Evolutionary conservation across 2,113 vertebrate species (phyloP).

Genomic region (Gallinago undulata): DNA sequence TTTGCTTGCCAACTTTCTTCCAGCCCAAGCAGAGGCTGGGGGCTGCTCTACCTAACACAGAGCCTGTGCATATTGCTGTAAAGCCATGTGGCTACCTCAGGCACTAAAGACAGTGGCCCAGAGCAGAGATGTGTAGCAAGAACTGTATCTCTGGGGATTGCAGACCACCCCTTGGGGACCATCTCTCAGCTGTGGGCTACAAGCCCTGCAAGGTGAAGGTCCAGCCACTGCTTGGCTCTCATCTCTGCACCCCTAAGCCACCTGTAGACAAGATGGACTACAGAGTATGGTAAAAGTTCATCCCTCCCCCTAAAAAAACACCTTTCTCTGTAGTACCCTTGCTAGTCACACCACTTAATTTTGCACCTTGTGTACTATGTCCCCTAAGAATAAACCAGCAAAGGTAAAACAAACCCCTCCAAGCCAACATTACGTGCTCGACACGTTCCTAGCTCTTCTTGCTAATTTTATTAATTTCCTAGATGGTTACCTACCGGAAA

Average conservation of each 20-base stretch:
- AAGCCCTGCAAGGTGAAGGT: neutral
- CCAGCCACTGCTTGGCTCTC: neutral
- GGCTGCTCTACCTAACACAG: neutral
- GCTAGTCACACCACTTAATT: neutral
- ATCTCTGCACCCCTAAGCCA: neutral
- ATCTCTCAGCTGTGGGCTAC: neutral
- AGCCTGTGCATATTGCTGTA: accelerated
- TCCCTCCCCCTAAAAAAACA: accelerated
- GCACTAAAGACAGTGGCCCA: accelerated
- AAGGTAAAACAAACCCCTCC: neutral
- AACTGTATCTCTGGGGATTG: neutral
- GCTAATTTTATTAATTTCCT: neutral
- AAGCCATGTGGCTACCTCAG: neutral
- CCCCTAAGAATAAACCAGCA: neutral
- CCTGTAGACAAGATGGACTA: neutral
- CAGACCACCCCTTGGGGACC: neutral
- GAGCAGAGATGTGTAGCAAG: neutral
- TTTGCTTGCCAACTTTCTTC: neutral
- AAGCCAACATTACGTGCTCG: neutral
- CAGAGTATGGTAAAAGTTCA: neutral
- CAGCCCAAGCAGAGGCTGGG: neutral
- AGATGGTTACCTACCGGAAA: conserved; percentile 83
- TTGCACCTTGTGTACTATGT: neutral
- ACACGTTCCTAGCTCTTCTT: neutral
- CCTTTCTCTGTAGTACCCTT: neutral